Conservation (phyloP, 2,797 vertebrate genomes). For the Phataginus tricuspis region DNA sequence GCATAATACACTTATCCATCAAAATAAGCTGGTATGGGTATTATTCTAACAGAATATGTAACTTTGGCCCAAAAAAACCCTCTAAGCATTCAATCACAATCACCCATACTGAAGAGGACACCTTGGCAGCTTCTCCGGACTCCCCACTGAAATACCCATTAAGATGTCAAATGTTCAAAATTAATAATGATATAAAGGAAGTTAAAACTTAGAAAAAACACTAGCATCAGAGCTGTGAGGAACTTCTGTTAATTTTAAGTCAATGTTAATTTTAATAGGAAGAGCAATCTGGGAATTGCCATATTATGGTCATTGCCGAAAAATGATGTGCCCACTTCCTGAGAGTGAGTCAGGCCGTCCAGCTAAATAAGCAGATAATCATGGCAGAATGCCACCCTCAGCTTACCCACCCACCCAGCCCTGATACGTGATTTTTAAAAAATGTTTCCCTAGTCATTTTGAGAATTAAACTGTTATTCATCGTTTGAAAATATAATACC, state of each 20-base stretch:
- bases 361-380: neutral
- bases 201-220: neutral
- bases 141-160: conserved; percentile 18
- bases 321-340: neutral
- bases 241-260: neutral
- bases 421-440: neutral
- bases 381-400: too few relatives aligned
- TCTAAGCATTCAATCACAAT: conserved; percentile 37
- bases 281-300: neutral
- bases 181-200: conserved; percentile 9
- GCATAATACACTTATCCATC: neutral
- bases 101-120: neutral
- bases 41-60: conserved; percentile 36
- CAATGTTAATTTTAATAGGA: neutral
- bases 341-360: neutral
- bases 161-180: conserved; percentile 49
- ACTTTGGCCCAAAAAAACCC: neutral
- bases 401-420: rapidly evolving
- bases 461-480: neutral
- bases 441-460: neutral
- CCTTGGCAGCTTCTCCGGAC: neutral
- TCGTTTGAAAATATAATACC: neutral
- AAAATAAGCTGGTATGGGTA: conserved; percentile 3
- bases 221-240: neutral
- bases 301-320: neutral